Evolutionary conservation across 2,888 invertebrate genomes (phyloP).

Genomic region (Coenonympha glycerion): DNA sequence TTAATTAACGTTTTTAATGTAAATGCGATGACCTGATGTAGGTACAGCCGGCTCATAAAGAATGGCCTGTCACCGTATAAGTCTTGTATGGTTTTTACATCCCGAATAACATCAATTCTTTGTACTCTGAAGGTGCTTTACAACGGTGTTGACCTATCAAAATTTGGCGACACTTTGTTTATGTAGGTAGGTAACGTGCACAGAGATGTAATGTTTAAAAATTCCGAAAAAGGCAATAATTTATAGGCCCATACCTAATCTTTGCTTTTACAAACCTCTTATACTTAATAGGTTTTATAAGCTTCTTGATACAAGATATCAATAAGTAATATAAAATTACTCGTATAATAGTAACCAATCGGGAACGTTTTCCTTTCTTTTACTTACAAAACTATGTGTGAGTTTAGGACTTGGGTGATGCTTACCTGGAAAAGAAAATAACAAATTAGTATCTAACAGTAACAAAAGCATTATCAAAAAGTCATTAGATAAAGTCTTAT

Average conservation of each 20-base stretch:
- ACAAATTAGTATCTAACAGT: neutral
- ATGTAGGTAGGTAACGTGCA: too few relatives aligned
- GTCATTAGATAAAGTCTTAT: neutral
- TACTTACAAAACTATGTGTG: neutral
- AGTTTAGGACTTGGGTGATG: neutral
- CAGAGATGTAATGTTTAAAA: neutral
- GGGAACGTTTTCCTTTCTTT: neutral
- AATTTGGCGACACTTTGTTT: neutral
- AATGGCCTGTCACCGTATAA: slow-evolving; percentile 65
- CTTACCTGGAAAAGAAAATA: slow-evolving; percentile 19
- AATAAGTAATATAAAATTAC: slow-evolving; percentile 39
- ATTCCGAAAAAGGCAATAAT: too few relatives aligned
- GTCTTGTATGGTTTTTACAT: slow-evolving; percentile 66
- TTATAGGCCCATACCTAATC: too few relatives aligned
- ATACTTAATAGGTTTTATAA: too few relatives aligned
- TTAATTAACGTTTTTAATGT: slow-evolving; percentile 58
- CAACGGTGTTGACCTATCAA: neutral
- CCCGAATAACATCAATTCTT: slow-evolving; percentile 60
- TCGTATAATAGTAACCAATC: too few relatives aligned
- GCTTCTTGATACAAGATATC: slow-evolving; percentile 60
- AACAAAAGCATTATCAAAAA: neutral
- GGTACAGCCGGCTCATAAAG: slow-evolving; percentile 56
- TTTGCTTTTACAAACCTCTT: too few relatives aligned
- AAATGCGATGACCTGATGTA: slow-evolving; percentile 52
- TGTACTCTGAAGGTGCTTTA: neutral